phyloP scores from a whole-genome alignment of 1,140 invertebrate genomes.

The Neodiprion pinetum region DNA sequence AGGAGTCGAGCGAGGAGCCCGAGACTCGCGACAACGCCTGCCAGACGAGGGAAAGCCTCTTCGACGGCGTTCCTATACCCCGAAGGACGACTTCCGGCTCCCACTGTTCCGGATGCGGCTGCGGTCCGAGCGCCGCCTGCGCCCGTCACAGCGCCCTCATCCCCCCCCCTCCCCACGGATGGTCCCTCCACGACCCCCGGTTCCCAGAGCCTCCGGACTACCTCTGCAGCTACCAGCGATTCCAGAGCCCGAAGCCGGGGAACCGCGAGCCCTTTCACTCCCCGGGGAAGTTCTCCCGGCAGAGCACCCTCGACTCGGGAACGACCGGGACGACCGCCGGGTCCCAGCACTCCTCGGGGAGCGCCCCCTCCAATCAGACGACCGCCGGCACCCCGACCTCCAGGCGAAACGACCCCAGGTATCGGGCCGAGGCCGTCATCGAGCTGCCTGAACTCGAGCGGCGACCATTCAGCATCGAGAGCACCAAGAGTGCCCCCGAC shows the following conservation, averaged over 20 bases:
- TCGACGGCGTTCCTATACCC: slow-evolving; percentile 58
- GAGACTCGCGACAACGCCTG: slow-evolving; percentile 81
- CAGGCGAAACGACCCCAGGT: slow-evolving; percentile 54
- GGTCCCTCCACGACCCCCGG: slow-evolving; percentile 46
- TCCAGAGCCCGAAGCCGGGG: slow-evolving; percentile 46
- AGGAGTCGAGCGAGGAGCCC: slow-evolving; percentile 61
- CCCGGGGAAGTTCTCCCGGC: slow-evolving; percentile 38
- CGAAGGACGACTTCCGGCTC: slow-evolving; percentile 38
- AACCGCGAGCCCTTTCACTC: slow-evolving; percentile 30
- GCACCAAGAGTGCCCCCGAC: slow-evolving; percentile 85
- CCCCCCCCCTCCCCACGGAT: slow-evolving; percentile 52
- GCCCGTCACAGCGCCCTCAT: slow-evolving; percentile 37
- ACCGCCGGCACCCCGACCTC: slow-evolving; percentile 2
- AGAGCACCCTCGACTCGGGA: slow-evolving; percentile 67
- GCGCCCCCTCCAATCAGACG: slow-evolving; percentile 26
- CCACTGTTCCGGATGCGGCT: slow-evolving; percentile 44
- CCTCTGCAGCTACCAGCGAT: slow-evolving; percentile 44
- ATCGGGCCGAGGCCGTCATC: slow-evolving; percentile 71
- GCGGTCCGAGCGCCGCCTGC: background rate
- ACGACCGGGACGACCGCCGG: slow-evolving; percentile 53
- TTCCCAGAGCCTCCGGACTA: slow-evolving; percentile 38
- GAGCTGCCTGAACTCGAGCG: slow-evolving; percentile 67
- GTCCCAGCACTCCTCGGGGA: slow-evolving; percentile 40
- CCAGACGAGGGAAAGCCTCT: slow-evolving; percentile 80
- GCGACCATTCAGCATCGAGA: slow-evolving; percentile 76